A percentile compares a stretch with the other conserved stretches of the same genome.
Evolutionary conservation across 2,888 invertebrate species (phyloP).

Genomic region (Epinotia ramella): DNA sequence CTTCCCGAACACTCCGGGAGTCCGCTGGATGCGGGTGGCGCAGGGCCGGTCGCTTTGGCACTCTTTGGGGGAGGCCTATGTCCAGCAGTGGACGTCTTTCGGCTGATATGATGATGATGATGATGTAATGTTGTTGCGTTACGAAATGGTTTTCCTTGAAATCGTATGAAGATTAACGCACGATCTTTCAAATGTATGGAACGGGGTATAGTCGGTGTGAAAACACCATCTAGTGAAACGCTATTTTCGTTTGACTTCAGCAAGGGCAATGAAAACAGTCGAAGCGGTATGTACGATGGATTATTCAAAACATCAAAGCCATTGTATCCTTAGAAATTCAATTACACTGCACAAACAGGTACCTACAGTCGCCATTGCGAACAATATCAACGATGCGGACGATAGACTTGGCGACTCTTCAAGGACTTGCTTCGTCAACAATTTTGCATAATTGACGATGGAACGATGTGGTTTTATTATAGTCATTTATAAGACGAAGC

Average conservation of each 20-base stretch:
- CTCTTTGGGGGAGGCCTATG: too few species aligned
- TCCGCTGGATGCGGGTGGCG: too few species aligned
- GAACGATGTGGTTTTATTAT: not conserved
- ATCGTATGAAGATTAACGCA: too few species aligned
- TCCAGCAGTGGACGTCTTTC: too few species aligned
- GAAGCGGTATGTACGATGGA: conserved; percentile 3
- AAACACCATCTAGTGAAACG: not conserved
- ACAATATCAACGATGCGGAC: conserved; percentile 11
- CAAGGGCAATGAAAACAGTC: conserved; percentile 4
- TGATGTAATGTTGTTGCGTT: too few species aligned
- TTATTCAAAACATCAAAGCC: conserved; percentile 15
- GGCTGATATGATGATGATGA: too few species aligned
- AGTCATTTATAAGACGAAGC: not conserved
- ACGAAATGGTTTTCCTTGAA: too few species aligned
- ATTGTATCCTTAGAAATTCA: conserved; percentile 17
- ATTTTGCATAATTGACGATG: not conserved
- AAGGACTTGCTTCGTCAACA: not conserved
- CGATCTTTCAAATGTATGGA: too few species aligned
- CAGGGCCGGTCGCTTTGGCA: too few species aligned
- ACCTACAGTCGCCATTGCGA: not conserved
- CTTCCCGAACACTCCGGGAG: too few species aligned
- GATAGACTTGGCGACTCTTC: not conserved
- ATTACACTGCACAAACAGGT: conserved; percentile 17
- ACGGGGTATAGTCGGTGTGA: not conserved
- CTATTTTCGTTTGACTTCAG: not conserved